These are phyloP conservation scores for Iselma pallidipennis DNA, from an alignment of 2,888 invertebrate genomes.

Conservation along the genomic window DNA sequence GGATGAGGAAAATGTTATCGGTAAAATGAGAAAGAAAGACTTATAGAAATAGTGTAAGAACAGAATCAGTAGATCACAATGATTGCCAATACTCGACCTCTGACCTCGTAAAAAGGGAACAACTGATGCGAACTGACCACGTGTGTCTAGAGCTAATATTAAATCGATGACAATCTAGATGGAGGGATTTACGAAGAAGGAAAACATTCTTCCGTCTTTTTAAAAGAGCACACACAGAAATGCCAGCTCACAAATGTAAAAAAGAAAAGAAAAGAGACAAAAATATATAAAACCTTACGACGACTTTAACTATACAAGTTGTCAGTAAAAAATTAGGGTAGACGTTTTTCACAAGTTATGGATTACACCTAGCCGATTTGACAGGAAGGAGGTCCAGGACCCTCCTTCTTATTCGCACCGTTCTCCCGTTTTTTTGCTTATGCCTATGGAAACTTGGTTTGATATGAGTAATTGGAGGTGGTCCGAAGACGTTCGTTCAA, in stretches of 20 bases:
- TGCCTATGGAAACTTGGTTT: neutral
- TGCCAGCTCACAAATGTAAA: neutral
- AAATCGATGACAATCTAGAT: constrained; percentile 9
- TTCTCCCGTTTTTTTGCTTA: neutral
- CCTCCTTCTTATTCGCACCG: neutral
- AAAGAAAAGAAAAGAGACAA: neutral
- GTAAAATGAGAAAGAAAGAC: constrained; percentile 46
- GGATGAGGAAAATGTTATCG: constrained; percentile 34
- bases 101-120: constrained; percentile 30
- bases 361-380: neutral
- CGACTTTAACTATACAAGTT: constrained; percentile 33
- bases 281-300: constrained; percentile 19
- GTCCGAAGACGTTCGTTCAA: too few relatives aligned
- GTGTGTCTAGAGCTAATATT: constrained; percentile 32
- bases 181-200: constrained; percentile 4
- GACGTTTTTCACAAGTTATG: neutral
- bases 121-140: constrained; percentile 53
- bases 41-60: constrained; percentile 40
- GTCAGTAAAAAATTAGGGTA: constrained; percentile 36
- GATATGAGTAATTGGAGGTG: too few relatives aligned
- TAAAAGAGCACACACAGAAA: neutral
- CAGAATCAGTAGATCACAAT: constrained; percentile 37
- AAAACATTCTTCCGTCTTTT: constrained; percentile 5
- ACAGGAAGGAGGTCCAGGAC: neutral
- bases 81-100: constrained; percentile 52